A percentile compares a stretch with the other conserved stretches of the same genome.
Evolutionary conservation across 2,113 vertebrate species (phyloP).

Genomic region (Burhinus bistriatus): DNA sequence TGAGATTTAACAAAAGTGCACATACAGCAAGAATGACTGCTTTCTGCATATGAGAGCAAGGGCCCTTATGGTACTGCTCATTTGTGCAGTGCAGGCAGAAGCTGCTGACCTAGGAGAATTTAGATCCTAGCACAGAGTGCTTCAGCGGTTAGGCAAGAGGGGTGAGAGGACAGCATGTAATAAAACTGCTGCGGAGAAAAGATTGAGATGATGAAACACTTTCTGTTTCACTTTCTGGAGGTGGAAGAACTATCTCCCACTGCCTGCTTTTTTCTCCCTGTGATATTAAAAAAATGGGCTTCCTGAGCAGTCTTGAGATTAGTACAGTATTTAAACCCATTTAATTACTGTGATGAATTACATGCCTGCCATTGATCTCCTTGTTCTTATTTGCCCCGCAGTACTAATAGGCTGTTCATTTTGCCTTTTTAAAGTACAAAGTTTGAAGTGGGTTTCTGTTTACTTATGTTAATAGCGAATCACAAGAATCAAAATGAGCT

Average conservation of each 20-base stretch:
- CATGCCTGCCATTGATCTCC: conserved; percentile 25
- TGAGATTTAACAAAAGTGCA: neutral
- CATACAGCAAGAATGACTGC: neutral
- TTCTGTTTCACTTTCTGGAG: neutral
- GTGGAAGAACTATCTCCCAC: neutral
- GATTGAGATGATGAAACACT: neutral
- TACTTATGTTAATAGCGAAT: conserved; percentile 52
- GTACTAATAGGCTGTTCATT: conserved; percentile 54
- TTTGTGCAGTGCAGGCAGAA: neutral
- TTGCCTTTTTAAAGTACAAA: conserved; percentile 49
- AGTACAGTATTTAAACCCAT: conserved; percentile 37
- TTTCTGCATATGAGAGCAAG: neutral
- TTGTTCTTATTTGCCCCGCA: conserved; percentile 45
- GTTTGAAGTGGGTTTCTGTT: conserved; percentile 54
- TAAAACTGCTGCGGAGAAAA: neutral
- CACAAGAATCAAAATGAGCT: conserved; percentile 24
- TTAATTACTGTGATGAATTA: conserved; percentile 60
- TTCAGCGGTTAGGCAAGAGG: neutral
- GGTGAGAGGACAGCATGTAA: neutral
- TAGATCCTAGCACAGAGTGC: neutral
- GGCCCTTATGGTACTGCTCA: neutral
- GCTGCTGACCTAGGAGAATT: neutral
- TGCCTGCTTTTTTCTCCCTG: neutral
- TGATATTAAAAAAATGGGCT: neutral
- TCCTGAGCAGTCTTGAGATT: conserved; percentile 1